Evolutionary conservation across 2,797 vertebrate genomes (phyloP).

Genomic region (Kryptopterus vitreolus): DNA sequence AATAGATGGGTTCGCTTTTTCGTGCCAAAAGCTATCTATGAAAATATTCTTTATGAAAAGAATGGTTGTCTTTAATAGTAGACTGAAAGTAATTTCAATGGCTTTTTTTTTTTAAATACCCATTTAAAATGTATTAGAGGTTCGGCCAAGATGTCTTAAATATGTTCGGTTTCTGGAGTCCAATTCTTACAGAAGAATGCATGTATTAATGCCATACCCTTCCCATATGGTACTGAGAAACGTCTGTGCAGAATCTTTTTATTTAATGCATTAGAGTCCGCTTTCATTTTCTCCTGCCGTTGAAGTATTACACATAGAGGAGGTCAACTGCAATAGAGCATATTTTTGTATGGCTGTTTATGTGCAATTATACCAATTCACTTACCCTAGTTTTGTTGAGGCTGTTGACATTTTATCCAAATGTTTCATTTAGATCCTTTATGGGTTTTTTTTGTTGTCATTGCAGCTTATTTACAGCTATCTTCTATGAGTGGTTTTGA

Average conservation of each 20-base stretch:
- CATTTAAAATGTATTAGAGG: constrained; percentile 36
- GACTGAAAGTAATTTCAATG: constrained; percentile 35
- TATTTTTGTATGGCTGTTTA: not conserved
- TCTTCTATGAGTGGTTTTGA: not conserved
- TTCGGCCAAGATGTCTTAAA: constrained; percentile 34
- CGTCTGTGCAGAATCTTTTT: constrained; percentile 25
- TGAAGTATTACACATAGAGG: constrained; percentile 16
- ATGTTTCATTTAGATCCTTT: no score
- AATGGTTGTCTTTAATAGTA: constrained; percentile 13
- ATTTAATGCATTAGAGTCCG: constrained; percentile 41
- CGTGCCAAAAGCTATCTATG: constrained; percentile 18
- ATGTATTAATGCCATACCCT: constrained; percentile 37
- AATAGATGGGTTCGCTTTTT: constrained; percentile 9
- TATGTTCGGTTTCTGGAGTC: constrained; percentile 33
- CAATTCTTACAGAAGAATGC: constrained; percentile 47
- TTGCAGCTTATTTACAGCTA: no score
- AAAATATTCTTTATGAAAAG: constrained; percentile 36
- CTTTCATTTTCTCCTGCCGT: constrained; percentile 41
- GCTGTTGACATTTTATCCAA: not conserved
- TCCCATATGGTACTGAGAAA: constrained; percentile 27
- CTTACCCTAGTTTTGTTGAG: not conserved
- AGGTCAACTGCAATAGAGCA: not conserved
- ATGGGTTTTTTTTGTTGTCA: no score
- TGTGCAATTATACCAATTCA: not conserved
- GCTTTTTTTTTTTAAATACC: constrained; percentile 32